These are phyloP conservation scores for Glyptemys insculpta DNA, from an alignment of 2,797 vertebrate genomes.

Conservation along the genomic window DNA sequence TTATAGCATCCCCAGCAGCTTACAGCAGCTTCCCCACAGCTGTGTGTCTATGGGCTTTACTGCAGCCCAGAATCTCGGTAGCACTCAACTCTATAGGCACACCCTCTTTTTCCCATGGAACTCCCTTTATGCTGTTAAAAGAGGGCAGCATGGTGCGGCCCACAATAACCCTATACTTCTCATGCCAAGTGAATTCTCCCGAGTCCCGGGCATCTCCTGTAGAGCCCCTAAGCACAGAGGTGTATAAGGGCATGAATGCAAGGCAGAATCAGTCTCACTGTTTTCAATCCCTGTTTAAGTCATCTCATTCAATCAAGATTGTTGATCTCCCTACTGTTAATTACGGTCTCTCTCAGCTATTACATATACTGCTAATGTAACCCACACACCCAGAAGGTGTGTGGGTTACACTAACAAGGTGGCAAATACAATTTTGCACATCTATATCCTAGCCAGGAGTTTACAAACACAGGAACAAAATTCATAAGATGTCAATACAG, in stretches of 20 bases:
- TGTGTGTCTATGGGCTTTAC: neutral
- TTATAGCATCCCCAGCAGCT: neutral
- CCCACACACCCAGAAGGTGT: no score
- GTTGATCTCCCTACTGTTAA: constrained; percentile 4
- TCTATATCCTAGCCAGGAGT: constrained; percentile 2
- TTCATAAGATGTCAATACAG: constrained; percentile 35
- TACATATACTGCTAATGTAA: neutral
- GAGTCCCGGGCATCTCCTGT: neutral
- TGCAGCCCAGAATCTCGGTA: neutral
- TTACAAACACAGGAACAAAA: constrained; percentile 37
- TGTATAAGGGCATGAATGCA: neutral
- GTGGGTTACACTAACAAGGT: neutral
- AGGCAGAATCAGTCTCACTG: neutral
- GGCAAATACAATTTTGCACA: neutral
- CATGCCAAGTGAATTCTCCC: neutral
- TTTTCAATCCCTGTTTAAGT: neutral
- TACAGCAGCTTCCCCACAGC: neutral
- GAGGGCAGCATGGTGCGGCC: neutral
- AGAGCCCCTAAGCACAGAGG: rapidly evolving
- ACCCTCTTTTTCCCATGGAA: neutral
- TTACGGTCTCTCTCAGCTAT: neutral
- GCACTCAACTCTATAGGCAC: no score
- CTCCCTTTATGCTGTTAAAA: neutral
- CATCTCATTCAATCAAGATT: neutral
- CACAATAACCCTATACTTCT: rapidly evolving